A percentile compares a stretch with the other conserved stretches of the same genome.
Conservation (phyloP, 2,113 vertebrate species). For the Lagopus muta region DNA sequence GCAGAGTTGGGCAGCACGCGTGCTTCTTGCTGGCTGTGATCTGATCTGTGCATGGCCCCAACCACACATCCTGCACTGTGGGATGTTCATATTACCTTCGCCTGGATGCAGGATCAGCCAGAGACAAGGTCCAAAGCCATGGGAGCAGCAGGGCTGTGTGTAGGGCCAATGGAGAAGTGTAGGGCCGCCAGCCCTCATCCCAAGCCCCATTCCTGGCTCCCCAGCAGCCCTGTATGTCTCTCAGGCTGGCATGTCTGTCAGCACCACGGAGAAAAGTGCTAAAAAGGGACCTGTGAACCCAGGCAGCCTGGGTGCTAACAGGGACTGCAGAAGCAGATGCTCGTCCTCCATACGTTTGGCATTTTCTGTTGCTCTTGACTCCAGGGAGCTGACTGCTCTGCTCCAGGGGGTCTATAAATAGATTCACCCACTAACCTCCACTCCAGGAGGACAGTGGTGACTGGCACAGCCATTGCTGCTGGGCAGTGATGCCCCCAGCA, state of each 20-base stretch:
- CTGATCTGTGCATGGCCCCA: neutral
- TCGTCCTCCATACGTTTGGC: neutral
- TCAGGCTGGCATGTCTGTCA: neutral
- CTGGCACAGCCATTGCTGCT: neutral
- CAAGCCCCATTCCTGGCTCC: neutral
- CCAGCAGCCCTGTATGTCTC: rapidly evolving
- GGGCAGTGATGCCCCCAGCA: neutral
- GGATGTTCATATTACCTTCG: too few species aligned
- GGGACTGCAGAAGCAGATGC: conserved; percentile 4
- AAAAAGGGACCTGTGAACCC: rapidly evolving
- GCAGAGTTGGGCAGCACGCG: neutral
- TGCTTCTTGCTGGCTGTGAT: neutral
- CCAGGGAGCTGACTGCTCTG: conserved; percentile 29
- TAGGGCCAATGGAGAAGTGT: rapidly evolving
- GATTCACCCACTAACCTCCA: neutral
- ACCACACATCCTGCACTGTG: neutral
- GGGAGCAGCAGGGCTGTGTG: neutral
- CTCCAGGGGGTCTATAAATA: conserved; percentile 42
- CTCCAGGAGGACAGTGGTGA: neutral
- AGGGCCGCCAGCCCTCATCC: rapidly evolving
- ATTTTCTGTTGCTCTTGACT: conserved; percentile 23
- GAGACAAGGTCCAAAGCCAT: neutral
- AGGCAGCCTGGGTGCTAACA: neutral
- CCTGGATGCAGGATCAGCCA: neutral
- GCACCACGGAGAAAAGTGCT: neutral